Base-by-base conservation (phyloP, 2,888 invertebrate genomes). In the Pollenia griseotomentosa region DNA sequence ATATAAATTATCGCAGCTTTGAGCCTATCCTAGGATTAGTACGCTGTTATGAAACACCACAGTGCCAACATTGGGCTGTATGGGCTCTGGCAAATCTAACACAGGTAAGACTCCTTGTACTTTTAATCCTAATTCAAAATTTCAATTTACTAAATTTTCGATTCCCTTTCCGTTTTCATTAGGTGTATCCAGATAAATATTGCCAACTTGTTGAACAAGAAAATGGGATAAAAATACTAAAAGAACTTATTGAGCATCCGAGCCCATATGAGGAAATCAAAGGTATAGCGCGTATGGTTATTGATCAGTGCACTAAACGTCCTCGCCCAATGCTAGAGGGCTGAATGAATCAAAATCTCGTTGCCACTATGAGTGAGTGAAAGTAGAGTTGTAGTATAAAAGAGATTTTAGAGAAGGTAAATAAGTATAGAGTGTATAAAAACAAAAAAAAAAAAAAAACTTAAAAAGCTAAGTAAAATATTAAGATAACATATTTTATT, bases 81-180 rank as follows among this genome's bases (percentile, higher is more conserved):
- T 99, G 99, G 99, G 99, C 99, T 0, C 94, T 99, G 85, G 98
- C 99, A 70, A 99, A 99, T 94, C 95, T 99, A 86, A 99, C 99
- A 68, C 96, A 92, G 89, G 93, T 93, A 88, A 87, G 33, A 6
- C 33, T 6, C 8, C 12, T 23, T 53, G 10, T 14, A 40, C 14
- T 12, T 10, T 44, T 33, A 2, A 48, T 16, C 65, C 10, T 12
- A 65, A 65, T 8, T 9, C 9, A 19, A 19, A 12, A 48, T n/a
- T n/a, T n/a, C 2, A 40, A n/a, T n/a, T 12, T 16, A 33, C 33
- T 33, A 33, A 33, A 11, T 14, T 23, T 23, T 23, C 1, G 23
- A 23, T 23, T 23, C 23, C 23, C 23, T 23, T 23, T 23, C 23
- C 23, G 23, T 16, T 33, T 63, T 19, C 19, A 19, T 7, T 93